Conservation (phyloP, 2,888 invertebrate genomes). For the Leptogaster cylindrica region DNA sequence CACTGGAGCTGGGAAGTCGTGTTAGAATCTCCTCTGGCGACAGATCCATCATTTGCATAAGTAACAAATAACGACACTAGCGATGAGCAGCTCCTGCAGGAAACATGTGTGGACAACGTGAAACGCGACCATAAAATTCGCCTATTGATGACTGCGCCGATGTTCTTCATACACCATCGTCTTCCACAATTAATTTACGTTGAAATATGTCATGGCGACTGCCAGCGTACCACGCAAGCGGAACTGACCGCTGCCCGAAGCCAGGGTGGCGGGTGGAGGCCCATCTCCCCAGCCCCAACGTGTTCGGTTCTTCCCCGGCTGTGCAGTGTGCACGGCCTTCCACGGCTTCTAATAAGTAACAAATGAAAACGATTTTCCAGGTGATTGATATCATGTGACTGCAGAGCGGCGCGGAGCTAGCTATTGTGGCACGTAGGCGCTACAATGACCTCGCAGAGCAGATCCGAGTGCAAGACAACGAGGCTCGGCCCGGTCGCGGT, state of each 20-base stretch:
- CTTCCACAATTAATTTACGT: conserved; percentile 12
- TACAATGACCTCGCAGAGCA: conserved; percentile 22
- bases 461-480: conserved; percentile 13
- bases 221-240: neutral
- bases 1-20: too few species aligned
- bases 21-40: neutral
- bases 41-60: conserved; percentile 29
- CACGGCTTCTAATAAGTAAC: neutral
- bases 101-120: neutral
- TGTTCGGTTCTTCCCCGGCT: neutral
- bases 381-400: conserved; percentile 9
- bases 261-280: too few species aligned
- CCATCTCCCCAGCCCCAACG: neutral
- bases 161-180: neutral
- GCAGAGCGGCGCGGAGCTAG: conserved; percentile 3
- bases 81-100: neutral
- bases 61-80: conserved; percentile 3
- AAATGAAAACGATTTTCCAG: conserved; percentile 17
- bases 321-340: neutral
- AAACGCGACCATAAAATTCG: neutral
- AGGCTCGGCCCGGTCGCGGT: neutral
- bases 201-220: neutral
- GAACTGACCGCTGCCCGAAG: too few species aligned
- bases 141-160: conserved; percentile 5
- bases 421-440: conserved; percentile 26